phyloP scores from a whole-genome alignment of 2,113 vertebrate genomes.

The Poeciliopsis prolifica region DNA sequence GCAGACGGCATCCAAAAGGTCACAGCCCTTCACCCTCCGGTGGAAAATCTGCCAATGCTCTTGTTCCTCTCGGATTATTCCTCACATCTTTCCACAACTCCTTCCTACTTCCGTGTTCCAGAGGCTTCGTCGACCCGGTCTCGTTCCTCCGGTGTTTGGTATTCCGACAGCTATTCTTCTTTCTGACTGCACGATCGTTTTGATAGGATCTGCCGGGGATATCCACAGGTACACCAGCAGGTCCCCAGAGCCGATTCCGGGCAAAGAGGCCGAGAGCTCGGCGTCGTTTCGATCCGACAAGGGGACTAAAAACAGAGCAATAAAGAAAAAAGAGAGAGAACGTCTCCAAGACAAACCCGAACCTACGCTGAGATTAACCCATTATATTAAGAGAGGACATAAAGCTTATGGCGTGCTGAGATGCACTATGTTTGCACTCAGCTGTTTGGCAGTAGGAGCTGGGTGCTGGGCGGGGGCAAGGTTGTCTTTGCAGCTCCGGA shows the following conservation, averaged over 20 bases:
- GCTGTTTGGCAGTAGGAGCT: conserved; percentile 5
- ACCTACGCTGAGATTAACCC: conserved; percentile 4
- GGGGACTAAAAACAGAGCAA: neutral
- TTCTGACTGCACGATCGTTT: conserved; percentile 59
- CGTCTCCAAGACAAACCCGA: neutral
- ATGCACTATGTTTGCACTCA: conserved; percentile 14
- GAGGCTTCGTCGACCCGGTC: conserved; percentile 30
- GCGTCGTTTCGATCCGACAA: conserved; percentile 1
- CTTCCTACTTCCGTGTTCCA: conserved; percentile 41
- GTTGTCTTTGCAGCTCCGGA: conserved; percentile 9
- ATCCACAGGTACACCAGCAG: conserved; percentile 55
- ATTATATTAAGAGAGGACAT: neutral
- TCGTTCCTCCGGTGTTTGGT: conserved; percentile 52
- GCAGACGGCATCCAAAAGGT: conserved; percentile 12
- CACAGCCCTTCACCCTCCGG: conserved; percentile 21
- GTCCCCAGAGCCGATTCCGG: conserved; percentile 41
- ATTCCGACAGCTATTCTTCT: conserved; percentile 48
- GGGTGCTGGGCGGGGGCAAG: neutral
- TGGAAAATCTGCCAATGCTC: neutral
- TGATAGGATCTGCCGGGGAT: conserved; percentile 67
- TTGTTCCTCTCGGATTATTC: conserved; percentile 10
- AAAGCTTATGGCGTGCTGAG: conserved; percentile 12
- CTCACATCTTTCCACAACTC: conserved; percentile 49
- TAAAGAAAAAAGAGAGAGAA: neutral
- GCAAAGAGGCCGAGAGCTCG: neutral